These are phyloP conservation scores for Spialia ferax DNA, from an alignment of 2,888 invertebrate genomes.

Conservation along the genomic window DNA sequence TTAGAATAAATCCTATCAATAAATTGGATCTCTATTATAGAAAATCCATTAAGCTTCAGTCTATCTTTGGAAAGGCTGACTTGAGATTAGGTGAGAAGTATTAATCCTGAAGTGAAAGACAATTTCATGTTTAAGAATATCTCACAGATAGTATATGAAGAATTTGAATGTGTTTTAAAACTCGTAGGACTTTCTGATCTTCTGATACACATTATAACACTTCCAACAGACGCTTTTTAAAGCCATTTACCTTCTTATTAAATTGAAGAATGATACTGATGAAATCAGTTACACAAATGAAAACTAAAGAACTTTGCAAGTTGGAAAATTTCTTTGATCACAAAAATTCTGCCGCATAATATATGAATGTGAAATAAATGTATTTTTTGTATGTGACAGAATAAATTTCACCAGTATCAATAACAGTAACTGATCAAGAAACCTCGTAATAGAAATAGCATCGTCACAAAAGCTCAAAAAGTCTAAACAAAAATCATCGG, in stretches of 20 bases:
- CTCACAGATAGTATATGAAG: background rate
- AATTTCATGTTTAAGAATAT: conserved; percentile 21
- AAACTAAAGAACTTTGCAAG: no score
- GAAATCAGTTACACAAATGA: no score
- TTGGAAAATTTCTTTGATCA: no score
- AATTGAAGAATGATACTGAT: background rate
- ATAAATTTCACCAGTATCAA: no score
- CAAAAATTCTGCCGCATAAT: no score
- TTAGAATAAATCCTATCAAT: conserved; percentile 27
- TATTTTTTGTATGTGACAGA: no score
- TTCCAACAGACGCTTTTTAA: background rate
- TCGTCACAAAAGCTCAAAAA: no score
- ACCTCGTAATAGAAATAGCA: no score
- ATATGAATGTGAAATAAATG: no score
- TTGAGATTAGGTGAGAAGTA: conserved; percentile 18
- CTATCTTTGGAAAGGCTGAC: conserved; percentile 23
- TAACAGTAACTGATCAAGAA: no score
- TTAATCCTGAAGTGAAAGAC: conserved; percentile 35
- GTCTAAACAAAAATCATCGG: no score
- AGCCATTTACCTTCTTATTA: background rate
- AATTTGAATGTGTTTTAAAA: conserved; percentile 15
- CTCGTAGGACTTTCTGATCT: conserved; percentile 23
- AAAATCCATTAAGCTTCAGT: conserved; percentile 28
- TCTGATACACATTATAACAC: background rate
- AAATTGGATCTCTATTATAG: conserved; percentile 32